These are phyloP conservation scores for Acestrorhynchus altus DNA, from an alignment of 2,797 vertebrate genomes.

Conservation along the genomic window DNA sequence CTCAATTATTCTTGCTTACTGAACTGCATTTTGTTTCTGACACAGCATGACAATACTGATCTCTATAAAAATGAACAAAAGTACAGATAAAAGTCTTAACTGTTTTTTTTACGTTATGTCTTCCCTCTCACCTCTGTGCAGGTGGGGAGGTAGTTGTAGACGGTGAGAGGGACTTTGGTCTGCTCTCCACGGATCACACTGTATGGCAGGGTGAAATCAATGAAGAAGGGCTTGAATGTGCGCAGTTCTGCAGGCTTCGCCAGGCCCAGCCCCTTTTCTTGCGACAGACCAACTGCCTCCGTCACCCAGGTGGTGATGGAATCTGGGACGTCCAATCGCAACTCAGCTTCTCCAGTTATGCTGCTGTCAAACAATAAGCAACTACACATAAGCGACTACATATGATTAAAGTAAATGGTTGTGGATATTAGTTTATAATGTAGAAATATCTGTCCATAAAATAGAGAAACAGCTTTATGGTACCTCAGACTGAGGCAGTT, in stretches of 20 bases:
- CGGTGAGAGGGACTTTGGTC: constrained; percentile 88
- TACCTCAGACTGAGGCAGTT: constrained; percentile 92
- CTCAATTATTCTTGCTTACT: too few species aligned
- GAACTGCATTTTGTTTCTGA: not conserved
- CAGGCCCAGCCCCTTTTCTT: constrained; percentile 83
- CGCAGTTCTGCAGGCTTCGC: constrained; percentile 79
- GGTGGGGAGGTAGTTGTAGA: constrained; percentile 88
- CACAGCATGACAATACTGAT: too few species aligned
- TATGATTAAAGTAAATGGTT: too few species aligned
- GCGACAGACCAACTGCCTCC: constrained; percentile 84
- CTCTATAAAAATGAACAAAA: too few species aligned
- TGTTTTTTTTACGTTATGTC: not conserved
- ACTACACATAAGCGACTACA: not conserved
- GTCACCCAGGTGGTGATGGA: constrained; percentile 93
- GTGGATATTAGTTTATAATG: too few species aligned
- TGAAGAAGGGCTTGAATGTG: constrained; percentile 91
- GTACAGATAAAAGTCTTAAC: too few species aligned
- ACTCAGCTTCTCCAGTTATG: constrained; percentile 80
- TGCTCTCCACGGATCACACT: constrained; percentile 89
- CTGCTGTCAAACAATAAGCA: constrained; percentile 65
- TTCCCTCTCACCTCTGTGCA: constrained; percentile 83
- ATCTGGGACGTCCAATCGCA: constrained; percentile 85
- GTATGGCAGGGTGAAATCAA: constrained; percentile 89
- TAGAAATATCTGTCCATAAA: too few species aligned
- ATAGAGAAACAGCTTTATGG: constrained; percentile 45